Evolutionary conservation across 1,140 invertebrate species (phyloP), one percentile per base, ranked within the genome.

Genomic region (Ips nitidus): DNA sequence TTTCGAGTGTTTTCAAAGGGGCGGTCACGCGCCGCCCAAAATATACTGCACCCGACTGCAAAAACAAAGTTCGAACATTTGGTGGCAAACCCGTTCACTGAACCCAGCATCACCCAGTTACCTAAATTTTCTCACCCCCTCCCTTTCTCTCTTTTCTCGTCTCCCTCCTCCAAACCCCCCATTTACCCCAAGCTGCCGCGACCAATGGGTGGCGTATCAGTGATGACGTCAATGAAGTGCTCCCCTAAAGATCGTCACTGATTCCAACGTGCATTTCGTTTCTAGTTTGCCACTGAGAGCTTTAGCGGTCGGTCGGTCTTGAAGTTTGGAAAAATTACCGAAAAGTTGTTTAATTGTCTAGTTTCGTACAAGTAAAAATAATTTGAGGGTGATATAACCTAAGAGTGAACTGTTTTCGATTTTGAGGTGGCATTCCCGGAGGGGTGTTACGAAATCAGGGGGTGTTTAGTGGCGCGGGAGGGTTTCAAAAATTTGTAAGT

Each of bases 31-130:
- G 22, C 22, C 22, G 22, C 22, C 22, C 22, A 22, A 22, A 22
- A 22, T 22, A 22, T 22, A 22, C 22, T 22, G 22, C 22, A 22
- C 22, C 22, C 22, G 22, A 43, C 57, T 39, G 36, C n/a, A 36
- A 53, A 53, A 53, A 53, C 52, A 53, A 55, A 55, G 36, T 22
- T 22, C 45, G 66, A 7, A n/a, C 8, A n/a, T 68, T 61, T 71
- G 52, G 45, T 41, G 5, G 41, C 38, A 43, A 61, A 66, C 57
- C 4, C 67, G 67, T 68, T 68, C 72, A 63, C 41, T 70, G 72
- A 73, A 71, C 70, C 52, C 55, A 52, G 50, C 57, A 41, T 70
- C 62, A 71, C 72, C 72, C 61, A 71, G 69, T 73, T 73, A 71
- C 72, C 72, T 66, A 71, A 70, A 71, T 73, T 66, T 66, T 40